Conservation (phyloP, 30 jellyfish, hydroid and myxozoan genomes). For the Mastigias papua region DNA sequence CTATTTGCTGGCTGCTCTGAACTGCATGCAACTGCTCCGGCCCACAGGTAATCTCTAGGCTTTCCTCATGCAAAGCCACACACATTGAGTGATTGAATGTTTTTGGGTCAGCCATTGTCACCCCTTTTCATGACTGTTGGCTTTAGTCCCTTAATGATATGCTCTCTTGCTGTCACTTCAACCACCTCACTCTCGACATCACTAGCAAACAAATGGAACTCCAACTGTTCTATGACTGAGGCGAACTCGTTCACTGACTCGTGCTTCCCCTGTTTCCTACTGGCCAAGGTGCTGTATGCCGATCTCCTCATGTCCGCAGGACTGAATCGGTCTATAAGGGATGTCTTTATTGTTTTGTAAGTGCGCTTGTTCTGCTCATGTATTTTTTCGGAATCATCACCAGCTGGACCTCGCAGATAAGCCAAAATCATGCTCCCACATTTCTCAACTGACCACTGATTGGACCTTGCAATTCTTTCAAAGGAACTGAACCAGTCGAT, state of each 20-base stretch:
- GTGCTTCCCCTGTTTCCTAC: slow-evolving; percentile 52
- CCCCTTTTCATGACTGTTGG: slow-evolving; percentile 41
- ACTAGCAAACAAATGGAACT: slow-evolving; percentile 19
- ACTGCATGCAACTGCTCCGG: slow-evolving; percentile 39
- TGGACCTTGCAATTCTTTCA: slow-evolving; percentile 10
- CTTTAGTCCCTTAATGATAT: slow-evolving; percentile 43
- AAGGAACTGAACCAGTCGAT: slow-evolving; percentile 21
- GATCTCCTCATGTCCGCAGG: slow-evolving; percentile 60
- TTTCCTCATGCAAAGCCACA: slow-evolving; percentile 48
- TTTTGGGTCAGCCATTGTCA: slow-evolving; percentile 64
- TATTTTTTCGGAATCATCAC: not conserved
- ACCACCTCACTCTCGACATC: slow-evolving; percentile 20
- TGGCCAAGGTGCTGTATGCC: slow-evolving; percentile 50
- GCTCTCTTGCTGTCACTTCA: slow-evolving; percentile 66
- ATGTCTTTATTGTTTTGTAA: not conserved
- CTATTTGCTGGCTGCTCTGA: slow-evolving; percentile 9
- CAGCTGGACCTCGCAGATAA: slow-evolving; percentile 5
- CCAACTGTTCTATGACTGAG: slow-evolving; percentile 53
- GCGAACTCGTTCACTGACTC: slow-evolving; percentile 51
- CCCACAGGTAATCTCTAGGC: no score
- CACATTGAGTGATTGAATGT: slow-evolving; percentile 46
- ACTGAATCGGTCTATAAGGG: slow-evolving; percentile 39
- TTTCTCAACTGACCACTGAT: slow-evolving; percentile 39
- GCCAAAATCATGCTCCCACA: slow-evolving; percentile 4
- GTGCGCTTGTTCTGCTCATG: not conserved